Evolutionary conservation across 2,888 invertebrate genomes (phyloP).

Genomic region (Cataglyphis livida): DNA sequence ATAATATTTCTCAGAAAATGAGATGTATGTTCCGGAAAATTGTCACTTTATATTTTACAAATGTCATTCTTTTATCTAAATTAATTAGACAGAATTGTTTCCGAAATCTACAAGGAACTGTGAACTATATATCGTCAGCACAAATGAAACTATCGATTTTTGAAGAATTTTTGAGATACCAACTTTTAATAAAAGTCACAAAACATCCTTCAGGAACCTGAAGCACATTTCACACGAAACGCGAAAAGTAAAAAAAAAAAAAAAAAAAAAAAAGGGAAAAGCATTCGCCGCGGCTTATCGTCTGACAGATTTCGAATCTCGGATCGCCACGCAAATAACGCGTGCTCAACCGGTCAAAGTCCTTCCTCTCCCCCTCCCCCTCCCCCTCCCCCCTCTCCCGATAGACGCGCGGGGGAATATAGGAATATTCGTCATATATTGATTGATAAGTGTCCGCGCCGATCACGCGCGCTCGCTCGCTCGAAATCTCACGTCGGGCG

Average conservation of each 20-base stretch:
- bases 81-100: not conserved
- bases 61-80: too few relatives aligned
- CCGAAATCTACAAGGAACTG: too few relatives aligned
- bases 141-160: not conserved
- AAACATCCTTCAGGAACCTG: not conserved
- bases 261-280: not conserved
- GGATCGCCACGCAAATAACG: conserved; percentile 34
- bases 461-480: conserved; percentile 22
- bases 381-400: not conserved
- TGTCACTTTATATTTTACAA: too few relatives aligned
- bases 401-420: not conserved
- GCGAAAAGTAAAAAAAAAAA: not conserved
- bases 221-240: not conserved
- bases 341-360: conserved; percentile 27
- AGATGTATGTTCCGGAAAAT: too few relatives aligned
- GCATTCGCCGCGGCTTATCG: not conserved
- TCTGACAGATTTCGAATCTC: not conserved
- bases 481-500: conserved; percentile 5
- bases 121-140: too few relatives aligned
- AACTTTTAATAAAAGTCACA: not conserved
- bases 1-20: too few relatives aligned
- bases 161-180: not conserved
- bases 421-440: conserved; percentile 47
- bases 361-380: not conserved
- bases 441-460: conserved; percentile 48